A percentile compares a stretch with the other conserved stretches of the same genome.
phyloP scores from a whole-genome alignment of 1,140 invertebrate species.

The Colletes latitarsis region DNA sequence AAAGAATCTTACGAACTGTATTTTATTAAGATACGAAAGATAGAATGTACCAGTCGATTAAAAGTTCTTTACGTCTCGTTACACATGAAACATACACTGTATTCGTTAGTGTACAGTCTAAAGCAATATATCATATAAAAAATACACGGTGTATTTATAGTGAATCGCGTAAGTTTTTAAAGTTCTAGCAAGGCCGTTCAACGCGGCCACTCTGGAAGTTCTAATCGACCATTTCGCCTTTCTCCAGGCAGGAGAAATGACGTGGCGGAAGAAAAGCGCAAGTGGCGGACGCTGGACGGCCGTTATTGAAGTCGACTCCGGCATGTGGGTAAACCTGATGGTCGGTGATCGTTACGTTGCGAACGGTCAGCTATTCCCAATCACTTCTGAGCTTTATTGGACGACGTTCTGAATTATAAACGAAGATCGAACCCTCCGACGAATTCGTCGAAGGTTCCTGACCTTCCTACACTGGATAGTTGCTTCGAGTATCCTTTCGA shows the following conservation, averaged over 20 bases:
- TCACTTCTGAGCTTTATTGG: slow-evolving; percentile 76
- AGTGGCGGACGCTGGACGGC: slow-evolving; percentile 18
- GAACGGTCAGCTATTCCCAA: slow-evolving; percentile 69
- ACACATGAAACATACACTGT: no score
- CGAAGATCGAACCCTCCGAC: slow-evolving; percentile 64
- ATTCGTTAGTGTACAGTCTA: no score
- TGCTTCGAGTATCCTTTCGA: not conserved
- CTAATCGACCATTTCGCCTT: no score
- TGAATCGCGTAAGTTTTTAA: no score
- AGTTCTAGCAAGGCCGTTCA: no score
- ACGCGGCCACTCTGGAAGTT: no score
- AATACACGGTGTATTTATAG: no score
- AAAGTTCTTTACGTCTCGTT: no score
- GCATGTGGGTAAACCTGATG: slow-evolving; percentile 62
- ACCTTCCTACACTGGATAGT: slow-evolving; percentile 50
- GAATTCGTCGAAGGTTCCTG: slow-evolving; percentile 51
- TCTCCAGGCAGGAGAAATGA: not conserved
- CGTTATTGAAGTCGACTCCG: slow-evolving; percentile 62
- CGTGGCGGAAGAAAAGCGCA: slow-evolving; percentile 17
- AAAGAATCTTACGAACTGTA: no score
- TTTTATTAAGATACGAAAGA: no score
- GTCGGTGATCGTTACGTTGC: slow-evolving; percentile 63
- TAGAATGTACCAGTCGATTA: no score
- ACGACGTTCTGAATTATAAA: slow-evolving; percentile 75
- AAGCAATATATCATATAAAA: no score